Conservation (phyloP, 2,113 vertebrate genomes). For the Calyptommatus sinebrachiatus region DNA sequence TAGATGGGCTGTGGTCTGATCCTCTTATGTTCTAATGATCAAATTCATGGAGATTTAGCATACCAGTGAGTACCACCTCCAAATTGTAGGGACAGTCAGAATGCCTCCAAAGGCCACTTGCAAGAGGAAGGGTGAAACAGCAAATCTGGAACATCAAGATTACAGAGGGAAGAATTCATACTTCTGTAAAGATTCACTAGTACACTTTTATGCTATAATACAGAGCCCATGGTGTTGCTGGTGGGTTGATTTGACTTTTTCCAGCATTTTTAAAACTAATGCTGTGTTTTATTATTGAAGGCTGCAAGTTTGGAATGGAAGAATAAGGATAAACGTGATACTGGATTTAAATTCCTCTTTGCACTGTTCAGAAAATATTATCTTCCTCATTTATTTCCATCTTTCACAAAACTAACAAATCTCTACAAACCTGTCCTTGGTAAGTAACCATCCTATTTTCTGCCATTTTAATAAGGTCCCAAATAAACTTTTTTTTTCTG, state of each 20-base stretch:
- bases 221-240: too few relatives aligned
- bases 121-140: too few relatives aligned
- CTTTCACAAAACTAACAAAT: constrained; percentile 94
- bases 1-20: too few relatives aligned
- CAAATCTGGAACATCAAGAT: not conserved
- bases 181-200: not conserved
- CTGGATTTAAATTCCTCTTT: constrained; percentile 98
- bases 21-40: too few relatives aligned
- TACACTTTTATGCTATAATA: too few relatives aligned
- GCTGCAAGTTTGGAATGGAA: constrained; percentile 96
- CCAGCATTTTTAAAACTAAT: constrained; percentile 18
- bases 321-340: constrained; percentile 93
- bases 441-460: constrained; percentile 68
- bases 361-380: constrained; percentile 97
- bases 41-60: too few relatives aligned
- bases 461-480: not conserved
- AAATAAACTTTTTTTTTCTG: not conserved
- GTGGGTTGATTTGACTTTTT: not conserved
- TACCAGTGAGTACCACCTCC: too few relatives aligned
- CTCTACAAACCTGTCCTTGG: constrained; percentile 97
- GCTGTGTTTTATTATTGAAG: constrained; percentile 60
- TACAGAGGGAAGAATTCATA: not conserved
- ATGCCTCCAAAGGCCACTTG: too few relatives aligned
- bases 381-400: constrained; percentile 94
- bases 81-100: too few relatives aligned